These are phyloP conservation scores for Danio albolineatus DNA, from an alignment of 2,797 vertebrate species.

Conservation along the genomic window DNA sequence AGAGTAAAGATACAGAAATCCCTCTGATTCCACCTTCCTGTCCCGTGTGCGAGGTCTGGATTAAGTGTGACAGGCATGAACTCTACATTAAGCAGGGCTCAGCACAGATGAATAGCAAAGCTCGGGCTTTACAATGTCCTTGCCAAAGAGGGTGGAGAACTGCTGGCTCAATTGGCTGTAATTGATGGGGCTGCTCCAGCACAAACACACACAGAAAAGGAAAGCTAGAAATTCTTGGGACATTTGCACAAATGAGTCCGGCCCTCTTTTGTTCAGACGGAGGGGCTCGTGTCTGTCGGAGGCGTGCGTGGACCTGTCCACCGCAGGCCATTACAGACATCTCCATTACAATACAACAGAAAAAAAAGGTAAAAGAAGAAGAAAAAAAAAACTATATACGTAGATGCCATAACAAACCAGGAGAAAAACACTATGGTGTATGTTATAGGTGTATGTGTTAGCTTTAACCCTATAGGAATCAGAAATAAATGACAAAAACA, in stretches of 20 bases:
- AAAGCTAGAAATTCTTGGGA: conserved; percentile 44
- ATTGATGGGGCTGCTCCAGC: conserved; percentile 45
- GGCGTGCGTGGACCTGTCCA: conserved; percentile 15
- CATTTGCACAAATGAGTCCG: conserved; percentile 41
- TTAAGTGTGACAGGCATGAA: conserved; percentile 51
- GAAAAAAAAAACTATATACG: neutral
- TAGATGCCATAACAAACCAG: neutral
- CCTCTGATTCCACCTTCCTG: conserved; percentile 35
- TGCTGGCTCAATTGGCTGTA: conserved; percentile 46
- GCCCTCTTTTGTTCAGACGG: conserved; percentile 39
- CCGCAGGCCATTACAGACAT: conserved; percentile 14
- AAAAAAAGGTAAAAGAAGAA: neutral
- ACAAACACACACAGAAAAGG: conserved; percentile 42
- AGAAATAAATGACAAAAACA: neutral
- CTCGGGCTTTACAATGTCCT: conserved; percentile 20
- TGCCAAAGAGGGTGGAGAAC: conserved; percentile 44
- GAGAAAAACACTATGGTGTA: neutral
- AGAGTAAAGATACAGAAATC: conserved; percentile 24
- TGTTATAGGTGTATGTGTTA: neutral
- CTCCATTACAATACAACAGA: conserved; percentile 19
- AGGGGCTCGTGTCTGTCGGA: conserved; percentile 32
- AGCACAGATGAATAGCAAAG: conserved; percentile 30
- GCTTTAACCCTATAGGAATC: neutral
- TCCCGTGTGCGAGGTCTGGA: conserved; percentile 22
- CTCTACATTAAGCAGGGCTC: conserved; percentile 27